Evolutionary conservation across 2,888 invertebrate genomes (phyloP), one percentile per base, ranked within the genome.

Genomic region (Cremastobaeus sp.): DNA sequence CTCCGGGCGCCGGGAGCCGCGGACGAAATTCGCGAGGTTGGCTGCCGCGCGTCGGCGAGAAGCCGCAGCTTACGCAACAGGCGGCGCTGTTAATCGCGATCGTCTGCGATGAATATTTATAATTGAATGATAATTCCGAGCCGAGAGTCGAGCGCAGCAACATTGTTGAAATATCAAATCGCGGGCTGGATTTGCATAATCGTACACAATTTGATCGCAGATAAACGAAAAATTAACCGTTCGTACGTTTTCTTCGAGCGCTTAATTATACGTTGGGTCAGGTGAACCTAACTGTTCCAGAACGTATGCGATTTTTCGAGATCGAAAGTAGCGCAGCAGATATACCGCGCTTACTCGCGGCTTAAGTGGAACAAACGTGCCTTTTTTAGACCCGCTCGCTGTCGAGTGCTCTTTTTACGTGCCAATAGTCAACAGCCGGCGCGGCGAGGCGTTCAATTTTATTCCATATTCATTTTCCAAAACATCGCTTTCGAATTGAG

Each of bases 211-310:
- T 15, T 62, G 55, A 62, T 70, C 39, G 54, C 62, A 70, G 62
- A 70, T 69, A 60, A 60, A 54, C 60, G 50, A 70, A 64, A 64
- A 55, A 70, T 64, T 41, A 70, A 64, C 70, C 20, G 57, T 70
- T 57, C 11, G 43, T 70, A 37, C 48, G 50, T 64, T 62, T 64
- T 62, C 47, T 54, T 70, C 39, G 35, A 62, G 70, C 48, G 18
- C 30, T 57, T 64, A 64, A 71, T 64, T 64, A 64, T 52, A 64
- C 45, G 71, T 57, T 70, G 50, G 64, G 62, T 70, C 43, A 64
- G 64, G 64, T 65, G 57, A 71, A 64, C 64, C 50, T 71, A 71
- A 71, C 71, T 64, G 71, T 71, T 71, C 39, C 71, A 71, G 71
- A 64, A 65, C 64, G 71, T 48, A 52, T 20, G 50, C 43, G 64